phyloP scores from a whole-genome alignment of 2,888 invertebrate species.

The Merodon equestris region DNA sequence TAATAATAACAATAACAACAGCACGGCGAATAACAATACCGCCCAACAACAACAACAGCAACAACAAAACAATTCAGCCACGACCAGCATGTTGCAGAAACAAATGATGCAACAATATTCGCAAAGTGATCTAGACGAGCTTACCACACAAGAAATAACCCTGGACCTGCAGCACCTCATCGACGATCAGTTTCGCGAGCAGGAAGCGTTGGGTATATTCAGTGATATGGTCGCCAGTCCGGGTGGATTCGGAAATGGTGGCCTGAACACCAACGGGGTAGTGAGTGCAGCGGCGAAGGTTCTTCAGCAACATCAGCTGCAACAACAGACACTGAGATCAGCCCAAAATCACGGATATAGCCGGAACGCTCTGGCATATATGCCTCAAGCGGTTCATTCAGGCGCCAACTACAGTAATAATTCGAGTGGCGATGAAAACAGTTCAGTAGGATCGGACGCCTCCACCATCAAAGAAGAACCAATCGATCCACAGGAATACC shows the following conservation, averaged over 20 bases:
- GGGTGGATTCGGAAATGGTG: constrained; percentile 76
- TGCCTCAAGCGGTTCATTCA: constrained; percentile 94
- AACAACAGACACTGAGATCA: constrained; percentile 77
- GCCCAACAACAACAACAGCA: constrained; percentile 66
- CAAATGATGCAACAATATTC: constrained; percentile 86
- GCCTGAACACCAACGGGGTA: constrained; percentile 77
- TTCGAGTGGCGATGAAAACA: constrained; percentile 81
- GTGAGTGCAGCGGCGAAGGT: constrained; percentile 78
- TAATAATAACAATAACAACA: constrained; percentile 72
- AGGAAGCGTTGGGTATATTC: constrained; percentile 86
- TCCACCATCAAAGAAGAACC: constrained; percentile 94
- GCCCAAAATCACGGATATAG: constrained; percentile 80
- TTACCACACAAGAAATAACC: constrained; percentile 95
- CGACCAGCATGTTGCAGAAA: constrained; percentile 80
- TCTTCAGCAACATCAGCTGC: constrained; percentile 75
- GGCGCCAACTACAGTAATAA: constrained; percentile 79
- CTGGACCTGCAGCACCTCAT: constrained; percentile 95
- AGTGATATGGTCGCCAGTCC: constrained; percentile 87
- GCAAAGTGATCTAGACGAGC: constrained; percentile 91
- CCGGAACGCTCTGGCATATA: constrained; percentile 89
- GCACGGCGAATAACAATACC: constrained; percentile 67
- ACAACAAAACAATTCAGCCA: constrained; percentile 70
- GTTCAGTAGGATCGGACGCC: constrained; percentile 84
- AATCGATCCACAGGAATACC: constrained; percentile 87
- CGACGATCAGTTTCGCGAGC: constrained; percentile 94